Conservation (phyloP, 2,888 invertebrate species). For the Dolichomitus sp. region DNA sequence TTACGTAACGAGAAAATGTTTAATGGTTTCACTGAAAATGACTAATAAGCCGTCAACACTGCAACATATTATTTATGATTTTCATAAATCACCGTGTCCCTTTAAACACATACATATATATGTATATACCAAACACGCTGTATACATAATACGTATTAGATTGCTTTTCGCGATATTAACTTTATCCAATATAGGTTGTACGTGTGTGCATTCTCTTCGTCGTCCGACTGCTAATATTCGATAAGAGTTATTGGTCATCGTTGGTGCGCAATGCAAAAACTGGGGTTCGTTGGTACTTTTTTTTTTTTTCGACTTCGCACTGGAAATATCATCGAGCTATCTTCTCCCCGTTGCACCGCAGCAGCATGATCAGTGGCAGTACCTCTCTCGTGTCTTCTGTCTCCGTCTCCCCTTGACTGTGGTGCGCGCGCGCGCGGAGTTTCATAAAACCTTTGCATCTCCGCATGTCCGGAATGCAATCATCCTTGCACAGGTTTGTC, state of each 20-base stretch:
- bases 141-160: slow-evolving; percentile 49
- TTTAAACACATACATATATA: not conserved
- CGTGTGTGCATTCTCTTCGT: slow-evolving; percentile 3
- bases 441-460: slow-evolving; percentile 71
- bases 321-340: slow-evolving; percentile 12
- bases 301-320: slow-evolving; percentile 1
- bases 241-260: slow-evolving; percentile 61
- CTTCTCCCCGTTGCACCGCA: slow-evolving; percentile 28
- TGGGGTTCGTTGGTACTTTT: slow-evolving; percentile 29
- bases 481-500: slow-evolving; percentile 72
- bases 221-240: slow-evolving; percentile 61
- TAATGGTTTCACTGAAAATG: slow-evolving; percentile 68
- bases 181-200: slow-evolving; percentile 42
- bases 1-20: slow-evolving; percentile 66
- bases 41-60: slow-evolving; percentile 68
- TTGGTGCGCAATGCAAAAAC: slow-evolving; percentile 50
- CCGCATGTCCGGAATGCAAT: slow-evolving; percentile 73
- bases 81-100: slow-evolving; percentile 63
- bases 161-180: slow-evolving; percentile 61
- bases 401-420: slow-evolving; percentile 40
- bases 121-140: slow-evolving; percentile 8
- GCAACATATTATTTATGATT: slow-evolving; percentile 66
- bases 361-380: not conserved
- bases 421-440: slow-evolving; percentile 52
- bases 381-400: slow-evolving; percentile 7